phyloP scores from a whole-genome alignment of 2,113 vertebrate species.

The Paracanthobrama guichenoti region DNA sequence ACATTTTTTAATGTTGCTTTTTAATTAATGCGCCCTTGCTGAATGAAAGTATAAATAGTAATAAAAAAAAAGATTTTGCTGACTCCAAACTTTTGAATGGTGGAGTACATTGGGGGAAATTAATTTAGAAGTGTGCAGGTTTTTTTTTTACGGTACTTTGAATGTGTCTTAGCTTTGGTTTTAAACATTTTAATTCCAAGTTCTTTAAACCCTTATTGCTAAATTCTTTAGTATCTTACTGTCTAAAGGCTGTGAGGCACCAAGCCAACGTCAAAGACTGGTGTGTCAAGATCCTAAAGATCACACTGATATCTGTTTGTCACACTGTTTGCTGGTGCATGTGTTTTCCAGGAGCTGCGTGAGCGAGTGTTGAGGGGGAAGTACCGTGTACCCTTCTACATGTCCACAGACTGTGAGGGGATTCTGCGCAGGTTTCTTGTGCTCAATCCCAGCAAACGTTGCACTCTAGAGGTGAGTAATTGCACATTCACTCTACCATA shows the following conservation, averaged over 20 bases:
- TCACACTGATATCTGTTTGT: background rate
- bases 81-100: background rate
- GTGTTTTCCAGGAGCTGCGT: conserved; percentile 82
- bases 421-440: conserved; percentile 90
- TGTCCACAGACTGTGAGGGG: conserved; percentile 96
- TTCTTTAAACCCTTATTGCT: background rate
- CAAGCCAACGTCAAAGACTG: too few relatives aligned
- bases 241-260: background rate
- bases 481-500: background rate
- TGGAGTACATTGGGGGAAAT: background rate
- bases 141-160: background rate
- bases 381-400: conserved; percentile 95
- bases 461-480: conserved; percentile 85
- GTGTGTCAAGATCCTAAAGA: background rate
- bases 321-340: background rate
- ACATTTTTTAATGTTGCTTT: background rate
- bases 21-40: background rate
- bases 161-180: background rate
- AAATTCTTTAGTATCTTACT: background rate
- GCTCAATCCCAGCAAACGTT: conserved; percentile 92
- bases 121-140: background rate
- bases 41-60: background rate
- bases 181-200: background rate
- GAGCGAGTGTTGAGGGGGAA: conserved; percentile 93
- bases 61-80: background rate